Conservation (phyloP, 1,140 invertebrate genomes). For the Luehdorfia chinensis region DNA sequence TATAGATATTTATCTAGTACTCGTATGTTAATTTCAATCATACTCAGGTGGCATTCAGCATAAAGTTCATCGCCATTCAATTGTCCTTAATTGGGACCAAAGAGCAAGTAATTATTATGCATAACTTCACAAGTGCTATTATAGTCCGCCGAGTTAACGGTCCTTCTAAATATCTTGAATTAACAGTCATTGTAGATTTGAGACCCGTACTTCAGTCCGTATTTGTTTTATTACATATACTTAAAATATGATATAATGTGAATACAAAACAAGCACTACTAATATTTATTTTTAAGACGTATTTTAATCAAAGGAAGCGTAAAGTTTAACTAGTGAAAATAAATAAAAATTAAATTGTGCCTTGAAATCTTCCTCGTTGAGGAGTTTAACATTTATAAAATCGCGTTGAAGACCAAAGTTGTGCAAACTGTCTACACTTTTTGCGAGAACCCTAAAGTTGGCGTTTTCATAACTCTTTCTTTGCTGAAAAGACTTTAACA, state of each 20-base stretch:
- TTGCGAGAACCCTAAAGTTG: constrained; percentile 52
- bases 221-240: background rate
- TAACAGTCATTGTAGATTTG: constrained; percentile 3
- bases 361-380: constrained; percentile 41
- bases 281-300: too few relatives aligned
- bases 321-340: background rate
- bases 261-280: too few relatives aligned
- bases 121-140: constrained; percentile 45
- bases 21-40: constrained; percentile 6
- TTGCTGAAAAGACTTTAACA: constrained; percentile 51
- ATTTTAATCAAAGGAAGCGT: background rate
- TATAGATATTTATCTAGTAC: too few relatives aligned
- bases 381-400: constrained; percentile 61
- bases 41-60: background rate
- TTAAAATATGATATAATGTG: too few relatives aligned
- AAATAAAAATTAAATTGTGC: constrained; percentile 38
- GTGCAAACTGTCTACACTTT: constrained; percentile 50
- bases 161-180: constrained; percentile 22
- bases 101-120: constrained; percentile 55
- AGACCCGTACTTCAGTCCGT: background rate
- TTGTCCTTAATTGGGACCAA: constrained; percentile 48
- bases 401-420: constrained; percentile 53
- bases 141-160: constrained; percentile 31
- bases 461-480: constrained; percentile 69
- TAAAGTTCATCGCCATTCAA: constrained; percentile 30